Conservation (phyloP, 2,888 invertebrate species). For the Cosmia trapezina region DNA sequence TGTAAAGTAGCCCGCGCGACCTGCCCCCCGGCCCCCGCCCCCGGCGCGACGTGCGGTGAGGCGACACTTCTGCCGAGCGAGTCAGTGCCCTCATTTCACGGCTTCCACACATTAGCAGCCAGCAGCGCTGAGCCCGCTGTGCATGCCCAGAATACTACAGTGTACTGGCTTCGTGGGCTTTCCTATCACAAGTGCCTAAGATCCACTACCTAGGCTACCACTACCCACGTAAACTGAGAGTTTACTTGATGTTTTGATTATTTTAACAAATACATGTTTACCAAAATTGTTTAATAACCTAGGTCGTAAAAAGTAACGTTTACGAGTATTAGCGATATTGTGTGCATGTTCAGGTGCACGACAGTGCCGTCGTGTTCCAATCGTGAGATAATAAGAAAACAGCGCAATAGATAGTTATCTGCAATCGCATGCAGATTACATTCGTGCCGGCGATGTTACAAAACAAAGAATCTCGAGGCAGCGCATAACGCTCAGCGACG, state of each 20-base stretch:
- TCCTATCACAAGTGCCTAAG: not conserved
- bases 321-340: constrained; percentile 2
- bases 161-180: no score
- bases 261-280: not conserved
- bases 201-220: no score
- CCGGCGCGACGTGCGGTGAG: constrained; percentile 1
- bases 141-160: not conserved
- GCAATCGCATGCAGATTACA: constrained; percentile 60
- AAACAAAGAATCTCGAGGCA: constrained; percentile 37
- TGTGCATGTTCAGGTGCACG: constrained; percentile 37
- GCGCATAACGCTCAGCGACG: constrained; percentile 52
- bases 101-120: constrained; percentile 1
- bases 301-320: not conserved
- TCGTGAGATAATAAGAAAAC: constrained; percentile 47
- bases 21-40: not conserved
- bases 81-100: constrained; percentile 17
- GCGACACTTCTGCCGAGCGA: constrained; percentile 13
- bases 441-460: constrained; percentile 48
- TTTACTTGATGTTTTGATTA: not conserved
- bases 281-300: not conserved
- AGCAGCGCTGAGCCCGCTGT: not conserved
- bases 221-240: not conserved
- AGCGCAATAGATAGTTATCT: constrained; percentile 44
- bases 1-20: not conserved
- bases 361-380: constrained; percentile 32